Evolutionary conservation across 2,888 invertebrate genomes (phyloP).

Genomic region (Nezara viridula): DNA sequence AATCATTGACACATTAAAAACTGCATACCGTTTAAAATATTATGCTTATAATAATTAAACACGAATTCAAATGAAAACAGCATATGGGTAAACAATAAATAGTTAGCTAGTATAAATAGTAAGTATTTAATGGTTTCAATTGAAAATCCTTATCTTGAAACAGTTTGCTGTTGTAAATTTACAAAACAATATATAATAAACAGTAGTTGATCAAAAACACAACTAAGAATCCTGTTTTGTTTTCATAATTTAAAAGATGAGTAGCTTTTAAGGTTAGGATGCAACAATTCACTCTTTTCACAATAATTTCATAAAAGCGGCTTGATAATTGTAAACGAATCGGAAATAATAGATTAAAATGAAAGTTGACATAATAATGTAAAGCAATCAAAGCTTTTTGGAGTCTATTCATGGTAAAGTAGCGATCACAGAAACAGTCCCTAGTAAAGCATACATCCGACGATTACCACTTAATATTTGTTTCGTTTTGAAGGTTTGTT

Average conservation of each 20-base stretch:
- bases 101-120: background rate
- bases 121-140: background rate
- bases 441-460: background rate
- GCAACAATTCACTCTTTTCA: background rate
- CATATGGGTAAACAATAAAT: constrained; percentile 39
- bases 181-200: no score
- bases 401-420: background rate
- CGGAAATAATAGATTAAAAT: background rate
- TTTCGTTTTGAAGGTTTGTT: background rate
- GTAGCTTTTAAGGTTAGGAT: constrained; percentile 3
- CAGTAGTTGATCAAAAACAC: background rate
- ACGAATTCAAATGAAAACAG: background rate
- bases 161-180: no score
- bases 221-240: background rate
- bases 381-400: background rate
- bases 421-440: background rate
- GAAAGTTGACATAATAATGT: background rate
- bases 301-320: background rate
- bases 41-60: background rate
- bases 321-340: background rate
- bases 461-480: background rate
- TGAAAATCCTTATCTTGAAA: no score
- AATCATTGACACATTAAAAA: background rate
- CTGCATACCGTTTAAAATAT: background rate
- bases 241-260: background rate